Conservation (phyloP, 2,888 invertebrate genomes). For the Latrodectus elegans region DNA sequence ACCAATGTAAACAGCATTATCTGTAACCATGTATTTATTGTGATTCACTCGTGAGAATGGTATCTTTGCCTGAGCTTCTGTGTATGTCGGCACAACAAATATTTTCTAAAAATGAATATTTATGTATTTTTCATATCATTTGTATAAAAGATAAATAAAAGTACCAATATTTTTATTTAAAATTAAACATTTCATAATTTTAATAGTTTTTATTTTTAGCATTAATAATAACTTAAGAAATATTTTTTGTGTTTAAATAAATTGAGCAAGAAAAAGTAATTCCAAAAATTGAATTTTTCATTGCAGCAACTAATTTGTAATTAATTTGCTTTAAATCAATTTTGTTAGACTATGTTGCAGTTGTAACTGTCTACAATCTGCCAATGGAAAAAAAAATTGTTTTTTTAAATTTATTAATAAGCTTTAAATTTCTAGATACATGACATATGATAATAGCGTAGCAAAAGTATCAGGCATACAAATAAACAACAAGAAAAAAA, state of each 20-base stretch:
- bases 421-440: too few relatives aligned
- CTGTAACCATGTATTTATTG: conserved; percentile 99
- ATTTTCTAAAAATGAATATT: conserved; percentile 81
- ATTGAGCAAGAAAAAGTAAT: neutral
- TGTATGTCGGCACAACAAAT: conserved; percentile 88
- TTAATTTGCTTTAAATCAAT: too few relatives aligned
- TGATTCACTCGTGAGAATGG: conserved; percentile 95
- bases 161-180: neutral
- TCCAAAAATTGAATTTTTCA: neutral
- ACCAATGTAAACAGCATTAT: conserved; percentile 93
- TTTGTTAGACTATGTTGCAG: too few relatives aligned
- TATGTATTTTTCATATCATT: conserved; percentile 23
- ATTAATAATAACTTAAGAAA: neutral
- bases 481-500: too few relatives aligned
- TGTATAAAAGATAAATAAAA: neutral
- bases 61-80: conserved; percentile 85
- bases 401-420: too few relatives aligned
- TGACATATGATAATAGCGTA: too few relatives aligned
- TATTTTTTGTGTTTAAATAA: neutral
- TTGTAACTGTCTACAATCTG: too few relatives aligned
- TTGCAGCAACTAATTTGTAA: too few relatives aligned
- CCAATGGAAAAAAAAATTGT: too few relatives aligned
- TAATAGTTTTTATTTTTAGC: neutral
- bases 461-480: too few relatives aligned
- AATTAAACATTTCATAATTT: neutral